A percentile compares a stretch with the other conserved stretches of the same genome.
Conservation (phyloP, 2,797 vertebrate species). For the Uromys caudimaculatus region DNA sequence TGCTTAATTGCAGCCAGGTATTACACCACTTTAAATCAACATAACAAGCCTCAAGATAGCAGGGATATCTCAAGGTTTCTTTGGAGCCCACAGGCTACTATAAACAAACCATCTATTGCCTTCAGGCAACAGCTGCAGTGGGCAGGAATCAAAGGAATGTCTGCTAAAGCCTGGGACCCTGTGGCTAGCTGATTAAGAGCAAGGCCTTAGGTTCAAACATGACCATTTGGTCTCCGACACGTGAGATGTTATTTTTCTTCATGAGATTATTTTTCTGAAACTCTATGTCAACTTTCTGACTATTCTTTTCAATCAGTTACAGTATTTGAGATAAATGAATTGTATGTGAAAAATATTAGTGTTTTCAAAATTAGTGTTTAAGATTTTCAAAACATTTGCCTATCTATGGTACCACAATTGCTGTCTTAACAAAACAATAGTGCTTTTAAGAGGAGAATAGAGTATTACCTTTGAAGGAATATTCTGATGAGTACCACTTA, state of each 20-base stretch:
- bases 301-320: background rate
- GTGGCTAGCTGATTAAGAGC: too few species aligned
- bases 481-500: background rate
- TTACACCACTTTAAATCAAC: too few species aligned
- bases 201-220: too few species aligned
- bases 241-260: background rate
- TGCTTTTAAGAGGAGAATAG: background rate
- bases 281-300: background rate
- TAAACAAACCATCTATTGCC: too few species aligned
- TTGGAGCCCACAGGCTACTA: too few species aligned
- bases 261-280: background rate
- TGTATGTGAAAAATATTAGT: background rate
- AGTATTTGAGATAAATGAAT: background rate
- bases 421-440: background rate
- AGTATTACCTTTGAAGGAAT: background rate
- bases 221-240: too few species aligned
- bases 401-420: background rate
- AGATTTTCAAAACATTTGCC: background rate
- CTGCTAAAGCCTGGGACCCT: too few species aligned
- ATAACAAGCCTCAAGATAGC: too few species aligned
- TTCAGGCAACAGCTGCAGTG: too few species aligned
- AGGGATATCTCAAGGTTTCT: too few species aligned
- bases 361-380: slow-evolving; percentile 34
- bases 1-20: too few species aligned
- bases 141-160: too few species aligned